Base-by-base conservation (phyloP, 2,888 invertebrate species). In the Petrophora chlorosata region DNA sequence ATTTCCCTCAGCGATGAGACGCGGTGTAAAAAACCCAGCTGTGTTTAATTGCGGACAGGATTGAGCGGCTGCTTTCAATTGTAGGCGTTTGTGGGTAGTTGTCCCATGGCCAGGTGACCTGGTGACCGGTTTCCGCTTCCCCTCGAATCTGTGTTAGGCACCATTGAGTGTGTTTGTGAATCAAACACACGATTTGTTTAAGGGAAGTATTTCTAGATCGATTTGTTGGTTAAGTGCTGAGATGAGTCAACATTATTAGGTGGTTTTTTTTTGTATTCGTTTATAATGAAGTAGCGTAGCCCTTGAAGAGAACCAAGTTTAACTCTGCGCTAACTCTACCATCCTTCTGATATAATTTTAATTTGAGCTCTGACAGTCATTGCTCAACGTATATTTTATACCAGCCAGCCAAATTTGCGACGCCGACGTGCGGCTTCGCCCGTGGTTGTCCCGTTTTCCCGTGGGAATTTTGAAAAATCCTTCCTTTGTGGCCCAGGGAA, bases 1-100 rank as follows among this genome's bases (percentile, higher is more conserved):
- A 73, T 79, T 80, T 72, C 74, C 76, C 73, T 70, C 51, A 49
- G 43, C 28, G 16, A 44, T 41, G 38, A 45, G 36, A 39, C 29
- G 43, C 29, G 25, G 22, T 3, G 8, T 7, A 22, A 25, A 56
- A 58, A 56, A 53, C 32, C 29, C n/a, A 14, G 22, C 46, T 54
- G 52, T 23, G 52, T 48, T 58, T 55, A 57, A 60, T 60, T 54
- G 48, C 29, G 46, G 44, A 33, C 47, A 43, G 50, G 46, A 47
- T 44, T 46, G 55, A 55, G 51, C 36, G 38, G 49, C 40, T 40
- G 39, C 35, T 29, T 46, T 40, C 43, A 43, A 51, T 45, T 39
- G 39, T 40, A 19, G 15, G 17, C 23, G 16, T 56, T 39, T 25
- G 34, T 33, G 13, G 26, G 36, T 42, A 42, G 36, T 29, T 38